Conservation (phyloP, 2,113 vertebrate species). For the Platichthys stellatus region DNA sequence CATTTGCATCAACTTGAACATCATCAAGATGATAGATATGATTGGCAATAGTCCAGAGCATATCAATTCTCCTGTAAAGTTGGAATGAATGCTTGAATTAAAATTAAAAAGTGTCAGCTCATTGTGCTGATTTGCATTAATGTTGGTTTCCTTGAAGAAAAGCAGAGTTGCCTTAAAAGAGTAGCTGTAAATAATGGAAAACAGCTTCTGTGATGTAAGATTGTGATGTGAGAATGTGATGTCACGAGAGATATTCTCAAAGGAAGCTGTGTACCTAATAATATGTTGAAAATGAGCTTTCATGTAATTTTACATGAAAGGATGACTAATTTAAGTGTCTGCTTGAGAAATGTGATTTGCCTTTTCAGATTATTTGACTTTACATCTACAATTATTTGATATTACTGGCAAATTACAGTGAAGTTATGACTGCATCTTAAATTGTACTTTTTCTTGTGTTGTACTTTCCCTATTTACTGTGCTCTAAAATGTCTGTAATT, state of each 20-base stretch:
- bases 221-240: not conserved
- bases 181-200: constrained; percentile 20
- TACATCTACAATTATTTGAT: constrained; percentile 22
- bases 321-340: constrained; percentile 52
- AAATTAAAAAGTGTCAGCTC: not conserved
- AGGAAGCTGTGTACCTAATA: not conserved
- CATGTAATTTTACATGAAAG: constrained; percentile 35
- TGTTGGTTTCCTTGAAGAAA: constrained; percentile 17
- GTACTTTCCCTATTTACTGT: constrained; percentile 50
- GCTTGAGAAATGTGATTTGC: constrained; percentile 65
- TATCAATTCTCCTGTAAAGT: not conserved
- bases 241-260: not conserved
- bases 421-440: constrained; percentile 27
- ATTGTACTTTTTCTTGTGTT: constrained; percentile 27
- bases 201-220: constrained; percentile 12
- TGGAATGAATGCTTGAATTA: constrained; percentile 5
- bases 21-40: not conserved
- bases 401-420: constrained; percentile 34
- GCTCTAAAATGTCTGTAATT: constrained; percentile 57
- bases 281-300: constrained; percentile 26
- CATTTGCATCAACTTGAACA: not conserved
- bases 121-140: constrained; percentile 22
- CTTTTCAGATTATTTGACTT: constrained; percentile 66
- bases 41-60: constrained; percentile 7
- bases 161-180: constrained; percentile 60